Conservation (phyloP, 1,140 invertebrate species). For the Drosophila malerkotliana region DNA sequence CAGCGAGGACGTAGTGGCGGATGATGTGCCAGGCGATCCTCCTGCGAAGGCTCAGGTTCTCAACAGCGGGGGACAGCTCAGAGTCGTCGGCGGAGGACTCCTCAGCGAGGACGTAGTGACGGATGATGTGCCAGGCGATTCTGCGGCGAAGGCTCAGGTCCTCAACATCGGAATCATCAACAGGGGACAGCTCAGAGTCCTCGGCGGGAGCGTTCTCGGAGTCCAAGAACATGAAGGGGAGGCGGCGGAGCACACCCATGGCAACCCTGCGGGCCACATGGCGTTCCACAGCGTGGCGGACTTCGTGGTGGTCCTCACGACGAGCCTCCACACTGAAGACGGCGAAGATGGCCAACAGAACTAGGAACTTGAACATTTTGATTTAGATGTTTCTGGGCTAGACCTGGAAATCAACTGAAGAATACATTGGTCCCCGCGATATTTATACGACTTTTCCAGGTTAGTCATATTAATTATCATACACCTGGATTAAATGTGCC, state of each 20-base stretch:
- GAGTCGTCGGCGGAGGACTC: background rate
- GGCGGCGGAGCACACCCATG: background rate
- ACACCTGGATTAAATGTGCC: background rate
- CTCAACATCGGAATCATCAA: background rate
- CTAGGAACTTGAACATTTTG: slow-evolving; percentile 2
- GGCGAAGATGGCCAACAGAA: background rate
- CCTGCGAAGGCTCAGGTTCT: background rate
- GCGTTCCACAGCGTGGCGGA: background rate
- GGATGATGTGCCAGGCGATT: background rate
- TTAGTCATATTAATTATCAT: background rate
- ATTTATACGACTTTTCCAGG: background rate
- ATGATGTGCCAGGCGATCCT: too few species aligned
- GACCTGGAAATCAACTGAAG: background rate
- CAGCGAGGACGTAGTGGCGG: too few species aligned
- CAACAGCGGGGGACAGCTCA: background rate
- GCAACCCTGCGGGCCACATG: background rate
- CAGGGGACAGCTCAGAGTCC: background rate
- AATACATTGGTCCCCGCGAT: background rate
- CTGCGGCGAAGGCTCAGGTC: background rate
- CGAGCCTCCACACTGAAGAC: background rate
- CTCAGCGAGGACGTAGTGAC: background rate
- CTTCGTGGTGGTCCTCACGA: background rate
- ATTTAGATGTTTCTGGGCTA: background rate
- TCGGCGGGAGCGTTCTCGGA: background rate
- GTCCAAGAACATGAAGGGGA: background rate